Conservation (phyloP, 2,113 vertebrate genomes). For the Donacobius atricapilla region DNA sequence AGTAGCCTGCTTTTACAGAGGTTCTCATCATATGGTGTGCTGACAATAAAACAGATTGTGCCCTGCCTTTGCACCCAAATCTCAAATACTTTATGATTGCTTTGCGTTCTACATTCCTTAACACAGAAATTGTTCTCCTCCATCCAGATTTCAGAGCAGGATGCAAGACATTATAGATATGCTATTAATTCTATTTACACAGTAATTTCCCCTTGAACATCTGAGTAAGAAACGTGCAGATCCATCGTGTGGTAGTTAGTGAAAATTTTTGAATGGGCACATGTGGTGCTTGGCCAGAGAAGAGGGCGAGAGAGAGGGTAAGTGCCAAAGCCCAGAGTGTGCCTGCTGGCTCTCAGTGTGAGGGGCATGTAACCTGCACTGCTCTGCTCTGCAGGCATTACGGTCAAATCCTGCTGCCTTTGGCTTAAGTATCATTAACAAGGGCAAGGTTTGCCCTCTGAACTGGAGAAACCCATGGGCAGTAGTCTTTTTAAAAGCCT, state of each 20-base stretch:
- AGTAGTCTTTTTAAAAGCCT: neutral
- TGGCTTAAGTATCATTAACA: slow-evolving; percentile 12
- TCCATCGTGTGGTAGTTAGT: neutral
- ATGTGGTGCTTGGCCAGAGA: neutral
- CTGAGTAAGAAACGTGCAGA: neutral
- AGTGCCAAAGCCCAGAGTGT: neutral
- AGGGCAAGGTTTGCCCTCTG: slow-evolving; percentile 13
- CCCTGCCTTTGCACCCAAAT: neutral
- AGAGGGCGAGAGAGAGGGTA: fast-evolving
- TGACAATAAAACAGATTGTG: neutral
- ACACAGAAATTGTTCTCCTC: neutral
- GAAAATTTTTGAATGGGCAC: neutral
- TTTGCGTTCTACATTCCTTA: neutral
- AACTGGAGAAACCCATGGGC: neutral
- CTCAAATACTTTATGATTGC: neutral
- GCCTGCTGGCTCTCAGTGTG: neutral
- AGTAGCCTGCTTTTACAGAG: neutral
- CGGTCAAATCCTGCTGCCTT: neutral
- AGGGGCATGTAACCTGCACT: neutral
- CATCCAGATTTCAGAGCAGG: neutral
- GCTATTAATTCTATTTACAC: neutral
- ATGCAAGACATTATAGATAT: neutral
- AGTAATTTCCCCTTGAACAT: neutral
- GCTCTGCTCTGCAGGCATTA: neutral
- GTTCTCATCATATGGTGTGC: neutral